Conservation (phyloP, 1,140 invertebrate genomes). For the Penaeus japonicus region DNA sequence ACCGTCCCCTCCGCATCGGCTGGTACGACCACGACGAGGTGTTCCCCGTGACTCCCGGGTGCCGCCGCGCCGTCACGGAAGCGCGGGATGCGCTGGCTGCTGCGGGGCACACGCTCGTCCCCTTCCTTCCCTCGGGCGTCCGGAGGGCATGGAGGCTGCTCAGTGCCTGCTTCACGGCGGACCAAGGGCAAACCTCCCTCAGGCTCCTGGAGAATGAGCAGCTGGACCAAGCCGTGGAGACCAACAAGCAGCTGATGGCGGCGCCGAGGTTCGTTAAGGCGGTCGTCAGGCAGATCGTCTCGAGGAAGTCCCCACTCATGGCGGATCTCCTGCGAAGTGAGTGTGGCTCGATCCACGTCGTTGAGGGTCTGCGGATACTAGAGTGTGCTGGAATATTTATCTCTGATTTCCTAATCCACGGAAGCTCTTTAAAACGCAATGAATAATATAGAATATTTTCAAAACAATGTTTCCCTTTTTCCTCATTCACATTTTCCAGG, state of each 20-base stretch:
- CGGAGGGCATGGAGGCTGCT: neutral
- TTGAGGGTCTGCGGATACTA: neutral
- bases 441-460: neutral
- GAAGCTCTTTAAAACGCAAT: neutral
- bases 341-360: neutral
- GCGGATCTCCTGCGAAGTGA: neutral
- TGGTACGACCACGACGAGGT: constrained; percentile 62
- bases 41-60: constrained; percentile 62
- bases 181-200: neutral
- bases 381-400: neutral
- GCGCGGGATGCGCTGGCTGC: constrained; percentile 48
- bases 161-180: constrained; percentile 1
- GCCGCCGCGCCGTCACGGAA: constrained; percentile 61
- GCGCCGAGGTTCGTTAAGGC: neutral
- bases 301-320: neutral
- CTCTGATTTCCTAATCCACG: neutral
- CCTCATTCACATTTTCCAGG: neutral
- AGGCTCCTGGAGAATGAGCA: neutral
- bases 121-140: constrained; percentile 20
- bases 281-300: neutral
- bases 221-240: neutral
- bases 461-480: neutral
- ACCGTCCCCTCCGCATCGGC: constrained; percentile 61
- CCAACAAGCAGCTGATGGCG: neutral
- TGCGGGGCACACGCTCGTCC: constrained; percentile 15